Evolutionary conservation across 2,797 vertebrate species (phyloP), one percentile per base, ranked within the genome.

Genomic region (Peromyscus eremicus): DNA sequence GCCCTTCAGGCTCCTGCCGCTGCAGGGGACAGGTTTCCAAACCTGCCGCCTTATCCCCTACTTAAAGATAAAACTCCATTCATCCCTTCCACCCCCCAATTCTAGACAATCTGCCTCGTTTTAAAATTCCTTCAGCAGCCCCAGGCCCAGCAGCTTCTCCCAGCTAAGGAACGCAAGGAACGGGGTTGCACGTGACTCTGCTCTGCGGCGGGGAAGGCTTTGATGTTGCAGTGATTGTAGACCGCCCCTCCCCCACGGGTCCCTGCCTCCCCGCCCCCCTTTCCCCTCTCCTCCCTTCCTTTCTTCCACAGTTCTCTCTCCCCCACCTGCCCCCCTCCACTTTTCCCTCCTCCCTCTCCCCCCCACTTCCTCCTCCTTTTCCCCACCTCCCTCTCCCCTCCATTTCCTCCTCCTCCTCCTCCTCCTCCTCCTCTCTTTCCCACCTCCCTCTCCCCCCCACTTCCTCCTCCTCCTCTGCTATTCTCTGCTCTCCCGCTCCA

Each of bases 41-140:
- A 76, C 77, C 91, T 12, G 68, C 76, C 57, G 75, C 49, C 75
- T 27, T 37, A 2, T 68, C 60, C 60, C 60, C 49, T 55, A 52
- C 46, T 68, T 40, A 12, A 84, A 90, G 84, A 94, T 73, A 75
- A 81, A 91, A 11, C 87, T 57, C 86, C 89, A 62, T 43, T 81
- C 76, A 77, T 60, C n/a, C 83, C 52, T 32, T 86, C 60, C 79
- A 71, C 1, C 71, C 86, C 94, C 91, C 91, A 55, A 95, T 95
- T 96, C 94, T 94, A 94, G 71, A 94, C 96, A 92, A 32, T 92
- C 93, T 95, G 97, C 96, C 97, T 96, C 76, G 0, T 83, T 97
- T 98, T 96, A 93, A 97, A 94, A 97, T 97, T 97, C 97, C 96
- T 94, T 82, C 94, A 92, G 97, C 97, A 96, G 97, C 97, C 97